Conservation (phyloP, 2,113 vertebrate genomes). For the Cyanoramphus novaezelandiae region DNA sequence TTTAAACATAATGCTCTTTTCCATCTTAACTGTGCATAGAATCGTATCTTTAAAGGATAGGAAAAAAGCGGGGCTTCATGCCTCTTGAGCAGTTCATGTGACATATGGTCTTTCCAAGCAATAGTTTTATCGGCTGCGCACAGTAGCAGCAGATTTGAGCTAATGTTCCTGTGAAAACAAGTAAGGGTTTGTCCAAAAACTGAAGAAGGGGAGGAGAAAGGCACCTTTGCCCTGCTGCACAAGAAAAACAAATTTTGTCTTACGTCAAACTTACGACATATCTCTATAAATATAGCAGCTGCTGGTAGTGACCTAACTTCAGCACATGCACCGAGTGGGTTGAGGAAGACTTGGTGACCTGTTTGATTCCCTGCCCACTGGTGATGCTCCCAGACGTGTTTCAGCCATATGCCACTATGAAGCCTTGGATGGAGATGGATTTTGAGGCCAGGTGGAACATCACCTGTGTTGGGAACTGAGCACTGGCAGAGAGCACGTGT, state of each 20-base stretch:
- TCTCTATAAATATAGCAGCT: constrained; percentile 49
- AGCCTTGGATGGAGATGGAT: neutral
- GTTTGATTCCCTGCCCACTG: neutral
- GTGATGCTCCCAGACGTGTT: neutral
- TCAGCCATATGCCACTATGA: neutral
- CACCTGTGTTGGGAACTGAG: neutral
- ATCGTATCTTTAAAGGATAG: constrained; percentile 72
- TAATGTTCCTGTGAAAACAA: constrained; percentile 76
- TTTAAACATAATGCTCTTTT: constrained; percentile 76
- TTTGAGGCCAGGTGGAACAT: fast-evolving
- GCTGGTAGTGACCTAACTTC: neutral
- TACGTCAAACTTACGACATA: constrained; percentile 26
- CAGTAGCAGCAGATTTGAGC: constrained; percentile 72
- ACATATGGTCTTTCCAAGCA: constrained; percentile 76
- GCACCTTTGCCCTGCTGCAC: constrained; percentile 49
- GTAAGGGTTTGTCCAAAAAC: constrained; percentile 71
- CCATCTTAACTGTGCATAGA: constrained; percentile 77
- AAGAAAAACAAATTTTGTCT: constrained; percentile 29
- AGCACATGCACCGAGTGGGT: neutral
- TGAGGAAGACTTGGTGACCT: neutral
- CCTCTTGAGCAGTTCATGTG: constrained; percentile 71
- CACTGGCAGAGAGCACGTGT: fast-evolving
- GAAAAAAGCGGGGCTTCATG: constrained; percentile 36
- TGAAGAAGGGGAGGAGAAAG: constrained; percentile 48
- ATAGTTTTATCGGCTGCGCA: constrained; percentile 65